A percentile compares a stretch with the other conserved stretches of the same genome.
phyloP scores from a whole-genome alignment of 2,113 vertebrate genomes.

The Natator depressus region DNA sequence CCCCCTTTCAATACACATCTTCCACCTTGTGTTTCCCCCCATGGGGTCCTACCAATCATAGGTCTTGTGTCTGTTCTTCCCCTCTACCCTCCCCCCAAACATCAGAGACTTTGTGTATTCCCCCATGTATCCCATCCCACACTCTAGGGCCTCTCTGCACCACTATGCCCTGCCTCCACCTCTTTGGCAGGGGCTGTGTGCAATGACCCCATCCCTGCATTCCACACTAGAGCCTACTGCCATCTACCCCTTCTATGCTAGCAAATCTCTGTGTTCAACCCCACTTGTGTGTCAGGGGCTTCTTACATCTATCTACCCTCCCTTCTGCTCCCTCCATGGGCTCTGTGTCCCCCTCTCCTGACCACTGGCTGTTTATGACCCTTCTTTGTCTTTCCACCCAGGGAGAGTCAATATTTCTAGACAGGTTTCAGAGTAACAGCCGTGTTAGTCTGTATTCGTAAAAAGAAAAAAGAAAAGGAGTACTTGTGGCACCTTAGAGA shows the following conservation, averaged over 20 bases:
- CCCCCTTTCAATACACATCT: background rate
- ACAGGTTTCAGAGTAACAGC: too few species aligned
- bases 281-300: too few species aligned
- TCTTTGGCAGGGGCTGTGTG: too few species aligned
- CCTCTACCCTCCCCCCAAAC: background rate
- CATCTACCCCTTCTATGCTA: background rate
- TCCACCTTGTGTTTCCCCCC: too few species aligned
- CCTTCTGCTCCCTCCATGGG: background rate
- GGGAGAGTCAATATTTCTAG: background rate
- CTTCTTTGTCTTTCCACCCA: background rate
- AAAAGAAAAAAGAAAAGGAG: too few species aligned
- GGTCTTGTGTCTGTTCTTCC: background rate
- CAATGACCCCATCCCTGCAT: background rate
- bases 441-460: too few species aligned
- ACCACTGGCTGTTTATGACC: background rate
- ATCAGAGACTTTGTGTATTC: too few species aligned
- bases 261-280: background rate
- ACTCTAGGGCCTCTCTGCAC: background rate
- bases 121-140: too few species aligned
- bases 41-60: background rate
- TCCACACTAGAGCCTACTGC: background rate
- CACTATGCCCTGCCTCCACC: background rate
- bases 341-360: too few species aligned
- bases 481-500: too few species aligned
- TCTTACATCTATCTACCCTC: background rate